Evolutionary conservation across 2,113 vertebrate genomes (phyloP).

Genomic region (Neomonachus schauinslandi): DNA sequence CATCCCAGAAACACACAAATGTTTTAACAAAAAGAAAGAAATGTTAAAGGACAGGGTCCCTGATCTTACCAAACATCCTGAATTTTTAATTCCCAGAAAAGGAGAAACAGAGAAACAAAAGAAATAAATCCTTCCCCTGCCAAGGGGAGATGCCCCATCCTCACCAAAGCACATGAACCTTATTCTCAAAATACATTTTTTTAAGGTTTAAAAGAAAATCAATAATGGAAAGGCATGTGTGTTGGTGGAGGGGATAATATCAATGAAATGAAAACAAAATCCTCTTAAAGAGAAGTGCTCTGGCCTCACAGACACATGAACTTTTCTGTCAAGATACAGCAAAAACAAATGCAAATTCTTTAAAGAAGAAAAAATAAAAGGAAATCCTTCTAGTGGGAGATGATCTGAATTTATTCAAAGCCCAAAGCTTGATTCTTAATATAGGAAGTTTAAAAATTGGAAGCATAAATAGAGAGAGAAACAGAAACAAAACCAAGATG

Average conservation of each 20-base stretch:
- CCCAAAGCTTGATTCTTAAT: slow-evolving; percentile 44
- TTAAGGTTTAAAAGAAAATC: slow-evolving; percentile 22
- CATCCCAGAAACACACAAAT: not conserved
- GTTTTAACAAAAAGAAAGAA: slow-evolving; percentile 36
- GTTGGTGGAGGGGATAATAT: not conserved
- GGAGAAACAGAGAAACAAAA: not conserved
- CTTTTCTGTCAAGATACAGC: slow-evolving; percentile 4
- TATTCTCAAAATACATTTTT: slow-evolving; percentile 17
- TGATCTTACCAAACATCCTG: not conserved
- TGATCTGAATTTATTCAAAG: slow-evolving; percentile 6
- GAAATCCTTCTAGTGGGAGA: not conserved
- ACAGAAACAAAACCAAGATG: slow-evolving; percentile 25
- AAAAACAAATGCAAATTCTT: slow-evolving; percentile 18
- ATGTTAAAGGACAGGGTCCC: not conserved
- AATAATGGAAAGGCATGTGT: not conserved
- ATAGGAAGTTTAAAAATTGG: not conserved
- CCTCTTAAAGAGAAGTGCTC: slow-evolving; percentile 24
- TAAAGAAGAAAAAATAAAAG: slow-evolving; percentile 6
- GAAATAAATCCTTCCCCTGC: not conserved
- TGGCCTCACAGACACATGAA: not conserved
- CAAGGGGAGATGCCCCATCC: not conserved
- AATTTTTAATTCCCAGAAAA: slow-evolving; percentile 49
- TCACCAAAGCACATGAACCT: not conserved
- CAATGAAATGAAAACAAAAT: slow-evolving; percentile 27
- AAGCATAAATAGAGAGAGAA: not conserved